These are phyloP conservation scores for Apamea crenata DNA, from an alignment of 2,888 invertebrate species.

Conservation along the genomic window DNA sequence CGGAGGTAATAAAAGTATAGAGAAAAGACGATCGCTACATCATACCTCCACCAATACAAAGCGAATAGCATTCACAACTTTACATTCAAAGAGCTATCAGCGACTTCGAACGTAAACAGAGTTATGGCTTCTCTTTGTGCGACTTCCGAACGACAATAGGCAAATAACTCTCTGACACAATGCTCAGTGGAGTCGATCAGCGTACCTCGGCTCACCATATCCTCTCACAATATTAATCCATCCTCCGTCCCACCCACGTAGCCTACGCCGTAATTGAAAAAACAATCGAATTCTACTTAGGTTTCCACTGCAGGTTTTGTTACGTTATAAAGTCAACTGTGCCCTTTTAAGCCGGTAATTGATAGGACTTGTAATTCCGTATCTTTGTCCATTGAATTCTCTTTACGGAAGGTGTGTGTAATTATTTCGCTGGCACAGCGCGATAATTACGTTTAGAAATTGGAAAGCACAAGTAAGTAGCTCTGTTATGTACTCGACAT, in stretches of 20 bases:
- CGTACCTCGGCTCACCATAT: background rate
- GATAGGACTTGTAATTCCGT: background rate
- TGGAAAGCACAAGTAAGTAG: background rate
- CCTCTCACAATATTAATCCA: conserved; percentile 26
- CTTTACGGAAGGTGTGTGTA: background rate
- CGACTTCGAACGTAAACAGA: conserved; percentile 6
- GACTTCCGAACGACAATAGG: background rate
- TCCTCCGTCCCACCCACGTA: background rate
- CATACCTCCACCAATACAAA: conserved; percentile 10
- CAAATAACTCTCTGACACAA: conserved; percentile 12
- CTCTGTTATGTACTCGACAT: background rate
- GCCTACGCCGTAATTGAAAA: conserved; percentile 23
- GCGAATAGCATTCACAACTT: conserved; percentile 5
- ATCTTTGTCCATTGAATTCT: background rate
- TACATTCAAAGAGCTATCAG: conserved; percentile 10
- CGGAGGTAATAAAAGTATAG: background rate
- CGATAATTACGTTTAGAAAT: conserved; percentile 4
- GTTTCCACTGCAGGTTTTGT: conserved; percentile 15
- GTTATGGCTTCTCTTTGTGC: conserved; percentile 21
- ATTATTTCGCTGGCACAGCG: conserved; percentile 8
- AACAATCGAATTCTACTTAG: conserved; percentile 8
- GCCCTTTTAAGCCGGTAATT: background rate
- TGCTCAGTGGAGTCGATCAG: background rate
- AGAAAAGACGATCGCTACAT: background rate
- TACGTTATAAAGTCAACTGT: background rate